Percentiles rank a stretch among this genome's conserved stretches.
Evolutionary conservation across 2,797 vertebrate species (phyloP).

Genomic region (Neosilurus hyrtlii): DNA sequence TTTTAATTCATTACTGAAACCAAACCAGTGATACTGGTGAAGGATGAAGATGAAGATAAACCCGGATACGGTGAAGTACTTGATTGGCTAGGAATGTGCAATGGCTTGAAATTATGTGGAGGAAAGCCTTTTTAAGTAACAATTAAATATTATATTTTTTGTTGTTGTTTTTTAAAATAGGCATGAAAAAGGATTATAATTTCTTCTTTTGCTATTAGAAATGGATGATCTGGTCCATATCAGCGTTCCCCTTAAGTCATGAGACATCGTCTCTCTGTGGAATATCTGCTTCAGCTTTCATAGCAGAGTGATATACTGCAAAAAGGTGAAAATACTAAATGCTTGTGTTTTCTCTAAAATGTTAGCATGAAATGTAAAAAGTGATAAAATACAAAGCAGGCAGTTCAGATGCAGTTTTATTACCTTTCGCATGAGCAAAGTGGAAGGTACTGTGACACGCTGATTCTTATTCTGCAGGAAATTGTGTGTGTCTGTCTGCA

Average conservation of each 20-base stretch:
- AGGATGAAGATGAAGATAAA: background rate
- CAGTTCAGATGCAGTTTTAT: too few species aligned
- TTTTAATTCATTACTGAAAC: background rate
- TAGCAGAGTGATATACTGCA: background rate
- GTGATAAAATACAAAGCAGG: too few species aligned
- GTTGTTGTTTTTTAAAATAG: background rate
- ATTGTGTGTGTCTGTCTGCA: too few species aligned
- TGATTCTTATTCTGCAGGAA: too few species aligned
- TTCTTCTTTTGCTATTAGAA: background rate
- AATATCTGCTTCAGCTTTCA: background rate
- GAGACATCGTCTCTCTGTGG: background rate
- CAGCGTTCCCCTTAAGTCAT: background rate
- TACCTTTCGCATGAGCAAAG: too few species aligned
- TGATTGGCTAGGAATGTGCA: background rate
- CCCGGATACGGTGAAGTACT: background rate
- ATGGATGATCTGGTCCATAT: background rate
- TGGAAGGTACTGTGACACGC: too few species aligned
- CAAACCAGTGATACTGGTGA: background rate
- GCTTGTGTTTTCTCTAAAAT: too few species aligned
- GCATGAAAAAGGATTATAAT: background rate
- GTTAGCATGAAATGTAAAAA: too few species aligned
- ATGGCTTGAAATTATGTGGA: background rate
- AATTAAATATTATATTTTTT: background rate
- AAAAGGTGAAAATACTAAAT: background rate
- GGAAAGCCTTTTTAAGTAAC: background rate